These are phyloP conservation scores for Odobenus rosmarus DNA, from an alignment of 2,113 vertebrate genomes.

Conservation along the genomic window DNA sequence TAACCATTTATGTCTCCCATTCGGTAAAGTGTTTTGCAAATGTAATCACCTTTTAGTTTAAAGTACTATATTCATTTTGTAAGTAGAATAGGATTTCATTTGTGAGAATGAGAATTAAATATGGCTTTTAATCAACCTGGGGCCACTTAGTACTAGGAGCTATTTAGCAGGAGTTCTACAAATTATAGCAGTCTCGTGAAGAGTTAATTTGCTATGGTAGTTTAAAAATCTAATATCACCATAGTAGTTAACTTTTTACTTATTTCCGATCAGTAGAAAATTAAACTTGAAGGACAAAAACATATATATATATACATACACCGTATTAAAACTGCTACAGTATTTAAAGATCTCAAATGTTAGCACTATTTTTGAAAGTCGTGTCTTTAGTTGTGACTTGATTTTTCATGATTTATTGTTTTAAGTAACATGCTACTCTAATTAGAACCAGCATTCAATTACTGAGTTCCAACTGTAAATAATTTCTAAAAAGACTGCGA, in stretches of 20 bases:
- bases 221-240: slow-evolving; percentile 9
- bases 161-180: not conserved
- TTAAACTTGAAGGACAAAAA: slow-evolving; percentile 10
- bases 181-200: not conserved
- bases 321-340: not conserved
- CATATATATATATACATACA: not conserved
- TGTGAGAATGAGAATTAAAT: slow-evolving; percentile 54
- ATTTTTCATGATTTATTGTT: slow-evolving; percentile 46
- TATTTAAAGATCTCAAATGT: slow-evolving; percentile 31
- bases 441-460: not conserved
- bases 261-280: slow-evolving; percentile 41
- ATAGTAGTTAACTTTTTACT: not conserved
- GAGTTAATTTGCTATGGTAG: not conserved
- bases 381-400: not conserved
- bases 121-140: slow-evolving; percentile 49
- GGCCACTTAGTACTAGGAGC: not conserved
- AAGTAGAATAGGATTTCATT: slow-evolving; percentile 64
- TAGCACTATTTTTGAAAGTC: slow-evolving; percentile 31
- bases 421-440: slow-evolving; percentile 30
- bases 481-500: not conserved
- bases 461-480: not conserved
- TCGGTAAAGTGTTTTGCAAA: slow-evolving; percentile 66
- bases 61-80: slow-evolving; percentile 58
- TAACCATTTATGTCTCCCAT: slow-evolving; percentile 65
- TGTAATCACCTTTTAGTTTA: slow-evolving; percentile 61